Base-by-base conservation (phyloP, 2,888 invertebrate species). In the Notodonta dromedarius region DNA sequence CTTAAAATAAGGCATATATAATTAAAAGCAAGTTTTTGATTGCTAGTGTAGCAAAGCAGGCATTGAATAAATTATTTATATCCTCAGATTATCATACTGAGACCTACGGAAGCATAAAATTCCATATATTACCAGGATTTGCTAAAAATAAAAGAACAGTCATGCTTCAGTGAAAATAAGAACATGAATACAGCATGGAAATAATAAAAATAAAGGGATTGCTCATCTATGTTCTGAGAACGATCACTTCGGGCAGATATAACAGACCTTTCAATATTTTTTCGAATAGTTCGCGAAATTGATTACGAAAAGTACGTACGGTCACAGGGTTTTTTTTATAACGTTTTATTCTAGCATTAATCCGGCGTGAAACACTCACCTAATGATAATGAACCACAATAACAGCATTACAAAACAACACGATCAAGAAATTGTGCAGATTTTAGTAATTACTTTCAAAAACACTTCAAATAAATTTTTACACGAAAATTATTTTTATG, bases 401-500 rank as follows among this genome's bases (percentile, higher is more conserved):
- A 76, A 74, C 69, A 66, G 58, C 65, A 67, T 69, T 61, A 68
- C 68, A 79, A 75, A 69, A 66, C 54, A 72, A 70, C 69, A 70
- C 63, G 40, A 74, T 57, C 57, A 65, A 56, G 63, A 61, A 64
- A 64, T 54, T 59, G 44, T 62, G 56, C 51, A 62, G 71, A 74
- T 73, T 69, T 57, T 58, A 59, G 65, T 56, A 73, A 62, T 54
- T 57, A 67, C 53, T 61, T 58, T 76, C 74, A 61, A 57, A 32
- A 70, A 74, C 77, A 82, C 78, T 75, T 77, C 66, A 76, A 78
- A 76, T 65, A 78, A 80, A 77, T 83, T 79, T 78, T 80, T 74
- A 75, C 70, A 74, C 64, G 67, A 66, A 65, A 62, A 66, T 50
- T 54, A 39, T n/a, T 35, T 54, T 39, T 78, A 84, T 83, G 83